Evolutionary conservation across 2,888 invertebrate species (phyloP).

Genomic region (Drosophila paucipuncta): DNA sequence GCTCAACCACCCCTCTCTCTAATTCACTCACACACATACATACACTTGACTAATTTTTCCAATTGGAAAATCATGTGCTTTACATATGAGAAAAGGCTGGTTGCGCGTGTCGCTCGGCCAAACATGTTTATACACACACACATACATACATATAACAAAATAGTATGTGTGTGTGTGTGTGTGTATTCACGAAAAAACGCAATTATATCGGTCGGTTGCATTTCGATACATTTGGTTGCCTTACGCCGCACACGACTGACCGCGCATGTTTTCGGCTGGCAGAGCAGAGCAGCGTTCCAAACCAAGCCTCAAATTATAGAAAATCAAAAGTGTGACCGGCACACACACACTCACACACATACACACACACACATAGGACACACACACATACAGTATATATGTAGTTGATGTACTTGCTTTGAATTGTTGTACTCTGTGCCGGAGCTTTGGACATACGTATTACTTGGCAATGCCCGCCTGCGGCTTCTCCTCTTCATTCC

Average conservation of each 20-base stretch:
- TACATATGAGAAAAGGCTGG: slow-evolving; percentile 72
- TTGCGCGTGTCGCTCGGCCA: slow-evolving; percentile 80
- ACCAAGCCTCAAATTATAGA: slow-evolving; percentile 75
- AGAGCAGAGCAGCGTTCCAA: slow-evolving; percentile 68
- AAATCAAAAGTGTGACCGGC: slow-evolving; percentile 80
- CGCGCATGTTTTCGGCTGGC: slow-evolving; percentile 84
- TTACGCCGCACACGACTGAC: slow-evolving; percentile 86
- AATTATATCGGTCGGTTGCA: slow-evolving; percentile 85
- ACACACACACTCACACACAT: slow-evolving; percentile 55
- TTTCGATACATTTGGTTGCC: slow-evolving; percentile 86
- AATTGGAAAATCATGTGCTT: slow-evolving; percentile 82
- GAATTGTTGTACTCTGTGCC: slow-evolving; percentile 38
- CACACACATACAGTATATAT: slow-evolving; percentile 8
- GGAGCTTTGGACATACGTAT: slow-evolving; percentile 66
- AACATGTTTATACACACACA: slow-evolving; percentile 55
- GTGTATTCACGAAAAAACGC: slow-evolving; percentile 79
- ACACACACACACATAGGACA: slow-evolving; percentile 1
- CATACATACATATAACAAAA: background rate
- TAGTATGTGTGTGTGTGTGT: slow-evolving; percentile 20
- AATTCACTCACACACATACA: slow-evolving; percentile 16
- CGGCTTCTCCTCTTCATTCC: background rate
- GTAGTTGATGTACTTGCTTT: slow-evolving; percentile 41
- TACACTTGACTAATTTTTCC: slow-evolving; percentile 78
- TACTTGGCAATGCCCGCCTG: slow-evolving; percentile 3
- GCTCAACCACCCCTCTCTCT: background rate